Evolutionary conservation across 2,888 invertebrate species (phyloP).

Genomic region (Eupithecia inturbata): DNA sequence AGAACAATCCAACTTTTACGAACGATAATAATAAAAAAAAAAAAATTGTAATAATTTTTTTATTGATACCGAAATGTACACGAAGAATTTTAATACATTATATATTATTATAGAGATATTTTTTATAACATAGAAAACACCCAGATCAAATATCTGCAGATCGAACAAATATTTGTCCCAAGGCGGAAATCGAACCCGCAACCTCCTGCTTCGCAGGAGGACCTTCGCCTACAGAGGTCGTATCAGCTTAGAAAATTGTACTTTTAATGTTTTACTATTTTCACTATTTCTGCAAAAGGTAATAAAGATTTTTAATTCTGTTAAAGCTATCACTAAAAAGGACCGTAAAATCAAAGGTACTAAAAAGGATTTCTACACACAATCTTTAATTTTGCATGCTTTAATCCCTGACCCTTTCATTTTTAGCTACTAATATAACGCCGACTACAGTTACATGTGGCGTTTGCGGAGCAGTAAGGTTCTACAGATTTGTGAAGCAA

Average conservation of each 20-base stretch:
- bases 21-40: too few species aligned
- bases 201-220: too few species aligned
- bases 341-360: conserved; percentile 2
- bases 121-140: too few species aligned
- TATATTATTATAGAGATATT: too few species aligned
- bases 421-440: conserved; percentile 79
- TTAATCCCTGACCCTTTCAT: conserved; percentile 21
- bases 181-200: too few species aligned
- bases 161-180: too few species aligned
- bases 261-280: not conserved
- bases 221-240: too few species aligned
- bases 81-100: too few species aligned
- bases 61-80: too few species aligned
- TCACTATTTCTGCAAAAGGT: conserved; percentile 5
- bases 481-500: conserved; percentile 90
- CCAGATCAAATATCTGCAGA: too few species aligned
- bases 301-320: conserved; percentile 22
- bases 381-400: conserved; percentile 3
- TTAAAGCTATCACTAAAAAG: conserved; percentile 16
- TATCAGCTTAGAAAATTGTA: not conserved
- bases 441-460: conserved; percentile 89
- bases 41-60: too few species aligned
- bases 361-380: conserved; percentile 3
- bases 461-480: conserved; percentile 90
- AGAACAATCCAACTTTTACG: too few species aligned